Evolutionary conservation across 2,888 invertebrate genomes (phyloP), one percentile per base, ranked within the genome.

Genomic region (Diadromus collaris): DNA sequence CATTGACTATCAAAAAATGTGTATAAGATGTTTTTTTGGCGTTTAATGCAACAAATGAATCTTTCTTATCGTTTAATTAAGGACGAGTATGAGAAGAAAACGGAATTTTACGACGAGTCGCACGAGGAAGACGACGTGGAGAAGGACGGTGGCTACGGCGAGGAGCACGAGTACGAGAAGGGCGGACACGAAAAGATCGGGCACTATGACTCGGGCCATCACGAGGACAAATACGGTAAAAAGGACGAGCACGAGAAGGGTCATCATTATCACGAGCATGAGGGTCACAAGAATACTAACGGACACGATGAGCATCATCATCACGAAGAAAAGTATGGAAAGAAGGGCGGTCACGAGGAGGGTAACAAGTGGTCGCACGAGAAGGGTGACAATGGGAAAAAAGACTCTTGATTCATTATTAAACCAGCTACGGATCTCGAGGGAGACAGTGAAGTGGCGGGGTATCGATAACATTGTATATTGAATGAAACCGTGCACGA

Each of bases 101-200:
- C 95, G 41, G 95, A 95, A 86, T 95, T 95, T 91, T 95, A 94
- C 86, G 95, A 95, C 86, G 95, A 95, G 88, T 94, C 94, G 76
- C 93, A 95, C 38, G 95, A 95, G 81, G 94, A 93, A 2, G 94
- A 92, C 0, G 94, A 94, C 32, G 92, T 93, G 60, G 95, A 94
- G 83, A 94, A 94, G 80, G 93, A 94, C 76, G 95, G 95, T 0
- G 94, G 92, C 0, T 93, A 91, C 86, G 92, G 93, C 81, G 90
- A 92, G 27, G 93, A 94, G 51, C 92, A 93, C 73, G 90, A 91
- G 54, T 88, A 88, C 74, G 88, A 92, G 79, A 92, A 93, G 93
- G 95, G 94, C 2, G 94, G 94, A 0, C 91, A 92, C 77, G 91
- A 91, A 82, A 93, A 94, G 87, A 92, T 92, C 27, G 92, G 92